These are phyloP conservation scores for Cotesia vestalis DNA, from an alignment of 1,140 invertebrate species.

Conservation along the genomic window DNA sequence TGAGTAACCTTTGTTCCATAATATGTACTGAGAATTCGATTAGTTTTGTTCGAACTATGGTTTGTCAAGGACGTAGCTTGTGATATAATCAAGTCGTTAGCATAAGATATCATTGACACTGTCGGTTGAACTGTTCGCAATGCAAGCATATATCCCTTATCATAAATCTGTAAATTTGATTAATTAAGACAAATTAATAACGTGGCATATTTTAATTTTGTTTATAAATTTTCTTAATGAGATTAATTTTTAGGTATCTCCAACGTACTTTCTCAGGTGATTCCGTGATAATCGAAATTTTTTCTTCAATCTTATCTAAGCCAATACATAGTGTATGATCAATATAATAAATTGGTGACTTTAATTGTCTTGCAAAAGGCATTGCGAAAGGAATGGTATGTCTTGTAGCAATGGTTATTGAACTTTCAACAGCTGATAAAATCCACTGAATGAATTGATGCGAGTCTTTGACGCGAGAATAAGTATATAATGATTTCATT, in stretches of 20 bases:
- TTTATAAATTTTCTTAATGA: background rate
- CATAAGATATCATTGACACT: conserved; percentile 50
- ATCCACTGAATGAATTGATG: conserved; percentile 72
- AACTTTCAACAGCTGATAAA: conserved; percentile 73
- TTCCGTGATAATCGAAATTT: conserved; percentile 75
- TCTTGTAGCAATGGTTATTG: conserved; percentile 70
- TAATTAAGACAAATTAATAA: background rate
- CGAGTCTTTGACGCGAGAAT: conserved; percentile 68
- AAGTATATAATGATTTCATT: conserved; percentile 67
- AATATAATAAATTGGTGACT: conserved; percentile 72
- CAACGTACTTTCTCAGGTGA: conserved; percentile 72
- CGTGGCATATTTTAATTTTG: background rate
- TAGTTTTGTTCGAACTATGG: conserved; percentile 75
- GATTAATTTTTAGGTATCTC: conserved; percentile 12
- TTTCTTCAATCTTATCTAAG: conserved; percentile 74
- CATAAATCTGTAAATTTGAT: conserved; percentile 49
- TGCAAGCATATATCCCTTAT: conserved; percentile 62
- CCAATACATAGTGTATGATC: conserved; percentile 74
- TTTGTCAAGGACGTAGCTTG: conserved; percentile 73
- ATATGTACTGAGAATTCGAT: conserved; percentile 72
- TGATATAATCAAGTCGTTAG: conserved; percentile 57
- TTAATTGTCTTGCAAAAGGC: conserved; percentile 69
- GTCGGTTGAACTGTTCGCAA: conserved; percentile 63
- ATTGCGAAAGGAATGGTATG: conserved; percentile 66
- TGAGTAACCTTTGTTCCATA: conserved; percentile 73